Conservation (phyloP, 2,888 invertebrate species). For the Adelphocoris suturalis region DNA sequence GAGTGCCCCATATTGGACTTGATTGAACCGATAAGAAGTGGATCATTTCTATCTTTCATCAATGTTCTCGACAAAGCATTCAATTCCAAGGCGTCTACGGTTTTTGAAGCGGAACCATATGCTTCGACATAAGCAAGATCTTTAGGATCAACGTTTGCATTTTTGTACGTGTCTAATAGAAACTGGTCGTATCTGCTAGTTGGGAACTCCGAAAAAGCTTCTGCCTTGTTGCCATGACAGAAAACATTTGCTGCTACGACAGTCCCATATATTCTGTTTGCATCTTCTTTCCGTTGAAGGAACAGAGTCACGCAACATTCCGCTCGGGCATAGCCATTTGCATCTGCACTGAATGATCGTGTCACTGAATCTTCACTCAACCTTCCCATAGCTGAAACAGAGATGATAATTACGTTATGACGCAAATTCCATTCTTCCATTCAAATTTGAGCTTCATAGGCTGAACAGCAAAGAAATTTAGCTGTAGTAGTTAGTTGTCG, state of each 20-base stretch:
- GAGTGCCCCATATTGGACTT: constrained; percentile 99
- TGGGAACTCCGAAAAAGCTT: constrained; percentile 78
- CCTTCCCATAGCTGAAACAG: constrained; percentile 80
- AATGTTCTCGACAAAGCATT: constrained; percentile 74
- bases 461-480: no score
- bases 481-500: no score
- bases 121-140: constrained; percentile 81
- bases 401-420: not conserved
- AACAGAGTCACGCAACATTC: constrained; percentile 79
- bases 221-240: constrained; percentile 81
- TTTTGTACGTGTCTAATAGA: constrained; percentile 79
- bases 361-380: constrained; percentile 91
- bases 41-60: constrained; percentile 78
- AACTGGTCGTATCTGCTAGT: constrained; percentile 71
- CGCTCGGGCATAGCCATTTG: constrained; percentile 79
- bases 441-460: no score
- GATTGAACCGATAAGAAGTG: constrained; percentile 94
- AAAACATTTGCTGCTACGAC: constrained; percentile 81
- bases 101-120: constrained; percentile 68
- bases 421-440: no score
- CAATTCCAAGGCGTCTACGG: constrained; percentile 75
- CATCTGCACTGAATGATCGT: constrained; percentile 92
- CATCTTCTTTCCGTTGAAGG: constrained; percentile 78
- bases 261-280: constrained; percentile 79
- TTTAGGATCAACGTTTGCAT: constrained; percentile 80